Base-by-base conservation (phyloP, 2,888 invertebrate genomes). In the Polia nebulosa region DNA sequence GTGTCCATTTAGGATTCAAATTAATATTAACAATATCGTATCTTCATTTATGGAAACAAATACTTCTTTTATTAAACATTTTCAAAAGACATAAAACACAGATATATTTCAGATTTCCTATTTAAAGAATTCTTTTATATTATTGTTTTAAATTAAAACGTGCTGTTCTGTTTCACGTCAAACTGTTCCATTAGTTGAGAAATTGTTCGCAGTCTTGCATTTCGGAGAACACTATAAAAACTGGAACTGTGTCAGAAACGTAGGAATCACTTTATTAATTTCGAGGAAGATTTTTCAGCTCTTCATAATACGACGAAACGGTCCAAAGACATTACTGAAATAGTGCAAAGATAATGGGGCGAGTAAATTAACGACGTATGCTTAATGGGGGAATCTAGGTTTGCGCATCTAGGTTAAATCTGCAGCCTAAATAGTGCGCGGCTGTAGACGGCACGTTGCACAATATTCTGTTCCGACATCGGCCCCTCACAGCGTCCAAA, bases 301-400 rank as follows among this genome's bases (percentile, higher is more conserved):
- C 52, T 44, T 17, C 3, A 32, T 55, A 69, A 66, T 58, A 44
- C 41, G 67, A 36, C 41, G 57, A 39, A 80, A 76, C 73, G 60
- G 68, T 71, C 65, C 73, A 72, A 58, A 64, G 58, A 72, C 59
- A 66, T 76, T 78, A 72, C 66, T 80, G 76, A 80, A 80, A 82
- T 81, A 80, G 77, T 80, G 78, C 75, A 80, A 78, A 83, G 70
- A 76, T 84, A 83, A 87, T 83, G 81, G 81, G 45, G 59, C 71
- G 80, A 79, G 81, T 82, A 80, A 83, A 86, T 84, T 87, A 84
- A 87, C 80, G 81, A 72, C 81, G 77, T 83, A 78, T 80, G 78
- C 73, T 78, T 79, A 82, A 84, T 81, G 74, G 77, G 61, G 55
- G 56, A 67, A 58, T 78, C 64, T 78, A 59, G 55, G 65, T 77